phyloP scores from a whole-genome alignment of 2,797 vertebrate species.

The Cirrhinus molitorella region DNA sequence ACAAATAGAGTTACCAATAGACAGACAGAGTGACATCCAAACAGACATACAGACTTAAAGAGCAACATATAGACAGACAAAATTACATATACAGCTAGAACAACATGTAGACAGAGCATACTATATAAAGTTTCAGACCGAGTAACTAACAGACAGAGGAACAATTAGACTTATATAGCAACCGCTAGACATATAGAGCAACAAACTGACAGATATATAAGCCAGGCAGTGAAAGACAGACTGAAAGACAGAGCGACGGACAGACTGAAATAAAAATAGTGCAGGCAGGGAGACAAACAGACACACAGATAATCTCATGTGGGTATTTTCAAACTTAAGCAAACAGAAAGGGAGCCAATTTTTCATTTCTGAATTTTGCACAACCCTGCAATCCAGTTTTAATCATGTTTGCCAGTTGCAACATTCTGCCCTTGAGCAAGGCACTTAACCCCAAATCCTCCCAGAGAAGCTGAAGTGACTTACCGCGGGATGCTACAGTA shows the following conservation, averaged over 20 bases:
- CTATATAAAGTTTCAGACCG: too few species aligned
- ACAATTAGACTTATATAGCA: too few species aligned
- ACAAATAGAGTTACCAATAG: too few species aligned
- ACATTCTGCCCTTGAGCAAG: slow-evolving; percentile 28
- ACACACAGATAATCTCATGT: background rate
- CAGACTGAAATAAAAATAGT: background rate
- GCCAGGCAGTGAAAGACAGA: background rate
- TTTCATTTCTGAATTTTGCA: background rate
- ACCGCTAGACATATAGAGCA: too few species aligned
- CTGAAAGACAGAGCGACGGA: background rate
- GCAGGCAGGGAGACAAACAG: background rate
- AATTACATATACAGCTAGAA: too few species aligned
- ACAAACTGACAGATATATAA: background rate
- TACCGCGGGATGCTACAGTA: background rate
- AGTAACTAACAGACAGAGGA: too few species aligned
- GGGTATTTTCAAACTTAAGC: background rate
- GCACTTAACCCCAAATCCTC: slow-evolving; percentile 38
- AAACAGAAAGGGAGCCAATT: background rate
- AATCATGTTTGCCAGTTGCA: slow-evolving; percentile 22
- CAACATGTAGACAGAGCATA: too few species aligned
- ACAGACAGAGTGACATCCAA: too few species aligned
- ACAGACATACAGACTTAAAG: too few species aligned
- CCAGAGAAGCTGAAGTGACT: slow-evolving; percentile 23
- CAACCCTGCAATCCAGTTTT: background rate
- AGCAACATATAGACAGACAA: too few species aligned